Percentiles rank a stretch among this genome's conserved stretches.
Conservation (phyloP, 2,888 invertebrate genomes). For the Philereme vetulata region DNA sequence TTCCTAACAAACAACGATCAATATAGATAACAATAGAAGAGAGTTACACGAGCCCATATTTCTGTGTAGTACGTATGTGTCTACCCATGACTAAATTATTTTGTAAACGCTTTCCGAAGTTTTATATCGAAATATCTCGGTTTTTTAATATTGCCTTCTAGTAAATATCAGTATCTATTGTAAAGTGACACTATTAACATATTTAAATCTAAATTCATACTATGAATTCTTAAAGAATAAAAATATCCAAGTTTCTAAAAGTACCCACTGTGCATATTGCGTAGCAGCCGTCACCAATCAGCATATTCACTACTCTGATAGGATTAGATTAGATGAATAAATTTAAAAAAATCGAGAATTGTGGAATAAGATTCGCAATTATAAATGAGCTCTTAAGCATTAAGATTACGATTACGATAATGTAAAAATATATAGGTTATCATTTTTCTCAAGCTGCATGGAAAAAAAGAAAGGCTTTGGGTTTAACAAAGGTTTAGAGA, state of each 20-base stretch:
- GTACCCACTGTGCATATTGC: too few species aligned
- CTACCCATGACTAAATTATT: background rate
- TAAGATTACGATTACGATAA: conserved; percentile 1
- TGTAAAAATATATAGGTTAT: too few species aligned
- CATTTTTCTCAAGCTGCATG: too few species aligned
- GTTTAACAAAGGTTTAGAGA: too few species aligned
- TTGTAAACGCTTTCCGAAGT: background rate
- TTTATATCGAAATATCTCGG: background rate
- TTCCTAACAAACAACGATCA: background rate
- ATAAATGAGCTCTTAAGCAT: conserved; percentile 11
- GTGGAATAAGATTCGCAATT: conserved; percentile 11
- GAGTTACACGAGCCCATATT: background rate
- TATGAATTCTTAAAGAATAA: too few species aligned
- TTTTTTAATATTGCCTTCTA: too few species aligned
- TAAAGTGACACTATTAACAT: too few species aligned
- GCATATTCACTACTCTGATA: conserved; percentile 47
- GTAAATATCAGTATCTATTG: too few species aligned
- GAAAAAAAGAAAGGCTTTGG: too few species aligned
- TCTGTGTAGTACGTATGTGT: background rate
- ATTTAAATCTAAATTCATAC: too few species aligned
- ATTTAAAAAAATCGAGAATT: conserved; percentile 40
- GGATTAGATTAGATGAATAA: conserved; percentile 43
- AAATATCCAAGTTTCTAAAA: too few species aligned
- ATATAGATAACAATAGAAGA: background rate
- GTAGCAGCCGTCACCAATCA: conserved; percentile 28